These are phyloP conservation scores for Spheniscus mendiculus DNA, from an alignment of 2,113 vertebrate species.

Conservation along the genomic window DNA sequence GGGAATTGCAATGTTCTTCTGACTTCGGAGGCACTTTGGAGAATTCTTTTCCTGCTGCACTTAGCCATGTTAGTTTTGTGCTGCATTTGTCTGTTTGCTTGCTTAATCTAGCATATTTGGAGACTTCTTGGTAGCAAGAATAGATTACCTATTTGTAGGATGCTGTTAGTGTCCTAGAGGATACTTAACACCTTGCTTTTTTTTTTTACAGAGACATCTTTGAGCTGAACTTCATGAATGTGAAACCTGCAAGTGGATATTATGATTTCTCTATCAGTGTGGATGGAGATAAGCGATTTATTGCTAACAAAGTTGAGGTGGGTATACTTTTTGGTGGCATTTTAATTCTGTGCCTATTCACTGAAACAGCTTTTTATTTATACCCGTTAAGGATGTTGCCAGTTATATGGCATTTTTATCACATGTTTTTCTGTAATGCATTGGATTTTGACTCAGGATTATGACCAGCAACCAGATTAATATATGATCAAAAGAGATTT, in stretches of 20 bases:
- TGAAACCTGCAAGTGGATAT: constrained; percentile 93
- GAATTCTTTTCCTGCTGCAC: not conserved
- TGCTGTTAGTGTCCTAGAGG: not conserved
- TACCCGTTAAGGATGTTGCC: not conserved
- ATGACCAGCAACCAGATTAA: not conserved
- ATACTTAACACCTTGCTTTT: not conserved
- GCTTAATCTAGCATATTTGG: not conserved
- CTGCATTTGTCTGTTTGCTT: not conserved
- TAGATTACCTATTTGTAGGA: not conserved
- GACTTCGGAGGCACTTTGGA: not conserved
- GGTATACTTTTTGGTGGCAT: constrained; percentile 4
- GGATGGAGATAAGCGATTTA: constrained; percentile 86
- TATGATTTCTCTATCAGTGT: constrained; percentile 91
- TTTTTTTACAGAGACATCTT: constrained; percentile 83
- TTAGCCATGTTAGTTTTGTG: not conserved
- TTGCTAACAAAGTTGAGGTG: constrained; percentile 93
- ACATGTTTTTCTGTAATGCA: not conserved
- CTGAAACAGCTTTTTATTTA: not conserved
- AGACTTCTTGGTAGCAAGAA: not conserved
- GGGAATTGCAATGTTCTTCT: not conserved
- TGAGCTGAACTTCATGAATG: constrained; percentile 92
- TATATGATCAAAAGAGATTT: not conserved
- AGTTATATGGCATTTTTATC: not conserved
- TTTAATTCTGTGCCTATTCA: not conserved
- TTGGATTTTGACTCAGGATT: not conserved